Conservation (phyloP, 2,113 vertebrate species). For the Rhipidura dahli region DNA sequence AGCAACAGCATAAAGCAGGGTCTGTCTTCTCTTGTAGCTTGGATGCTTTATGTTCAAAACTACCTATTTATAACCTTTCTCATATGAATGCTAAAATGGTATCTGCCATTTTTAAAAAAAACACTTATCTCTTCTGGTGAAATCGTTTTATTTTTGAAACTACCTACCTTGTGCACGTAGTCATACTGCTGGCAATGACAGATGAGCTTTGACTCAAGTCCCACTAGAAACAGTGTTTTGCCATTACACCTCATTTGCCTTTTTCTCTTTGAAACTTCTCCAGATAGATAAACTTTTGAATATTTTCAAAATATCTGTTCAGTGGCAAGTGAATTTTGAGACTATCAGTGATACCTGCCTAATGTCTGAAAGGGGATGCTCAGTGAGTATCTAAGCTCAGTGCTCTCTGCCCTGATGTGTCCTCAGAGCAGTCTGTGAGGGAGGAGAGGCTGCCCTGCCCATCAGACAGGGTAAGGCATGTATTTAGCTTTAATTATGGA, state of each 20-base stretch:
- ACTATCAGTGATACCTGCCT: not conserved
- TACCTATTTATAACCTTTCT: conserved; percentile 22
- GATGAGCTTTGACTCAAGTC: not conserved
- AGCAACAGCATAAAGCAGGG: not conserved
- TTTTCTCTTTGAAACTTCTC: not conserved
- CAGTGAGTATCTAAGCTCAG: rapidly evolving
- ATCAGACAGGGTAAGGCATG: not conserved
- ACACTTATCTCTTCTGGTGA: conserved; percentile 15
- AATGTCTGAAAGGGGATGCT: not conserved
- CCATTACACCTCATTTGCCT: not conserved
- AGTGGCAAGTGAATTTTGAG: not conserved
- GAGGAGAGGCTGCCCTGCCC: not conserved
- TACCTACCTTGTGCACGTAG: conserved; percentile 5
- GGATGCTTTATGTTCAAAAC: conserved; percentile 9
- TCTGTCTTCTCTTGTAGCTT: conserved; percentile 6
- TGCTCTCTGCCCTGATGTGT: rapidly evolving
- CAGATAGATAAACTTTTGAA: not conserved
- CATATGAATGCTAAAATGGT: conserved; percentile 18
- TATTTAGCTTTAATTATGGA: not conserved
- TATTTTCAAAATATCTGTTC: not conserved
- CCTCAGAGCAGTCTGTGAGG: not conserved
- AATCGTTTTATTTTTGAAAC: conserved; percentile 37
- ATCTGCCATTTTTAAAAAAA: conserved; percentile 32
- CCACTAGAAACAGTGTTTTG: not conserved
- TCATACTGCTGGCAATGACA: conserved; percentile 2